phyloP scores from a whole-genome alignment of 2,113 vertebrate species.

The Mastomys coucha region DNA sequence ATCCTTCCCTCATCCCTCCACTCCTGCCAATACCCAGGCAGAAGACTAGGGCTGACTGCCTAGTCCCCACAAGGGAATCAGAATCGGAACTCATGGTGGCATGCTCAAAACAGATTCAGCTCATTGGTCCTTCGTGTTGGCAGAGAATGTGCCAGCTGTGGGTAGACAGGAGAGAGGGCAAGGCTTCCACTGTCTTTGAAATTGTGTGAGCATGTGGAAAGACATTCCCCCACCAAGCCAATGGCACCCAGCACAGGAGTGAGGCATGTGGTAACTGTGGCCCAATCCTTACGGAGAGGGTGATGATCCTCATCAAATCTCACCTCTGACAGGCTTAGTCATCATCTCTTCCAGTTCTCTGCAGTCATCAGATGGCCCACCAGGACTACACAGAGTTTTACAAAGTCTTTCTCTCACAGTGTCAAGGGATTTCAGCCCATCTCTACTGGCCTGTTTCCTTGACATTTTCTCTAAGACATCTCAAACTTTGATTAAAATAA shows the following conservation, averaged over 20 bases:
- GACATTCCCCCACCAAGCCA: neutral
- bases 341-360: neutral
- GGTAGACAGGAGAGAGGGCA: neutral
- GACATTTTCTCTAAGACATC: slow-evolving; percentile 35
- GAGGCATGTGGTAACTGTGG: fast-evolving
- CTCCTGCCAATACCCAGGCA: neutral
- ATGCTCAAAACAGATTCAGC: neutral
- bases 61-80: slow-evolving; percentile 13
- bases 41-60: slow-evolving; percentile 9
- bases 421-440: neutral
- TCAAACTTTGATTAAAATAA: neutral
- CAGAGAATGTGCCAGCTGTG: slow-evolving; percentile 31
- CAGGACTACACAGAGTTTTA: neutral
- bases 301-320: neutral
- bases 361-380: neutral
- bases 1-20: neutral
- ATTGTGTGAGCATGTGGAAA: neutral
- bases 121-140: neutral
- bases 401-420: neutral
- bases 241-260: neutral
- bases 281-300: neutral
- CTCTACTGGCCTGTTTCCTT: neutral
- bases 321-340: neutral
- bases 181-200: slow-evolving; percentile 24
- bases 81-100: neutral